Evolutionary conservation across 2,113 vertebrate genomes (phyloP), one percentile per base, ranked within the genome.

Genomic region (Caretta caretta): DNA sequence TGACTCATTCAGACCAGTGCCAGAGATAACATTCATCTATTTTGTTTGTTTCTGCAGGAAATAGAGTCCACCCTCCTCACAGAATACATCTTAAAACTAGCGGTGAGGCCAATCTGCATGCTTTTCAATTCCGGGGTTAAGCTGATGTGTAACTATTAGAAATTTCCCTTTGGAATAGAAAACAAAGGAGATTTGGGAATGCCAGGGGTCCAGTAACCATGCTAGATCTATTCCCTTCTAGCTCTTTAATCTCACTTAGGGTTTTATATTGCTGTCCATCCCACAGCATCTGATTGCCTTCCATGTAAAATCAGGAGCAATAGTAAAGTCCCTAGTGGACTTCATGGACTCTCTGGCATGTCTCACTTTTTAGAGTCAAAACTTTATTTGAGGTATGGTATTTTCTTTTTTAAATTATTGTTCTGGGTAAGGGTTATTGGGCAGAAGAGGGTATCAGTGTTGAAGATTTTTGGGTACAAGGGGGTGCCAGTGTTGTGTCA

Each of bases 81-180:
- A 87, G 96, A 97, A 86, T 93, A 94, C 49, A 35, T 97, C 69
- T 75, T 97, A 72, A 97, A 96, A 62, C 89, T 92, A 92, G 95
- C 91, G 92, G 96, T 97, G 86, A 97, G 95, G 90, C 69, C 46
- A 59, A 16, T 78, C 72, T 50, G 8, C 7, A 2, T 83, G 69
- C 14, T 80, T 90, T 88, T 62, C 12, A 24, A 48, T 24, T 46
- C 75, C 9, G 35, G 82, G 80, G 51, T 51, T 88, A 38, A 42
- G 46, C 84, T 76, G 85, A 76, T 35, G 38, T 4, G 5, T 10
- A 57, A 27, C 89, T 86, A 79, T 90, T 35, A 83, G 48, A 69
- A 90, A 84, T 46, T 59, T 89, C 80, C 82, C 54, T 54, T 78
- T 94, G 53, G 46, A 78, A 27, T 22, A 10, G 6, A 87, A 88